Conservation (phyloP, 92 coral and sea anemone species). For the Siderastrea siderea region DNA sequence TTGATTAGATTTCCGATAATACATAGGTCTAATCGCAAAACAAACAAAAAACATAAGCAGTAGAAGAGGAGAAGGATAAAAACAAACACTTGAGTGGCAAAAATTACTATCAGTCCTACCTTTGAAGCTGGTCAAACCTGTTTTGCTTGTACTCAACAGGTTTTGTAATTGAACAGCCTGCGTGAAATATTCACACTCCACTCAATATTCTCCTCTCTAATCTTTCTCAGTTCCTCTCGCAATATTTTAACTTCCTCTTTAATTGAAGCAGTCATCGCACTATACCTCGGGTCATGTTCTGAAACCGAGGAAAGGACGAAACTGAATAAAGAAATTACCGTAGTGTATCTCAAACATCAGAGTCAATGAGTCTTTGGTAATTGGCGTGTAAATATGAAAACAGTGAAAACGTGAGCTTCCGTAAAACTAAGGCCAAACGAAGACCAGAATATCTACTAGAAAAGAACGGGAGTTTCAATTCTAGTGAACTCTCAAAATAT, state of each 20-base stretch:
- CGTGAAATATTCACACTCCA: background rate
- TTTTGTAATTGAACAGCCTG: background rate
- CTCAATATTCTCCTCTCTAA: background rate
- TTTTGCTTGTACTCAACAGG: background rate
- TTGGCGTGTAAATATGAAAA: too few species aligned
- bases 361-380: too few species aligned
- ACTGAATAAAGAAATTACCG: background rate
- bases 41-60: background rate
- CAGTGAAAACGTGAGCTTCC: too few species aligned
- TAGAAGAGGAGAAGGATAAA: background rate
- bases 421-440: too few species aligned
- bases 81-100: background rate
- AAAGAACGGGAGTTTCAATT: too few species aligned
- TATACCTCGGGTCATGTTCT: background rate
- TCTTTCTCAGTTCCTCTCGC: background rate
- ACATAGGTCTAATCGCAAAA: background rate
- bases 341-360: too few species aligned
- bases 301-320: background rate
- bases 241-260: background rate
- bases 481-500: too few species aligned
- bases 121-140: background rate
- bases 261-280: background rate
- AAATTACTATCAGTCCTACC: background rate
- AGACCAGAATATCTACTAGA: too few species aligned
- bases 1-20: too few species aligned